Conservation (phyloP, 2,888 invertebrate genomes). For the Urechis unicinctus region DNA sequence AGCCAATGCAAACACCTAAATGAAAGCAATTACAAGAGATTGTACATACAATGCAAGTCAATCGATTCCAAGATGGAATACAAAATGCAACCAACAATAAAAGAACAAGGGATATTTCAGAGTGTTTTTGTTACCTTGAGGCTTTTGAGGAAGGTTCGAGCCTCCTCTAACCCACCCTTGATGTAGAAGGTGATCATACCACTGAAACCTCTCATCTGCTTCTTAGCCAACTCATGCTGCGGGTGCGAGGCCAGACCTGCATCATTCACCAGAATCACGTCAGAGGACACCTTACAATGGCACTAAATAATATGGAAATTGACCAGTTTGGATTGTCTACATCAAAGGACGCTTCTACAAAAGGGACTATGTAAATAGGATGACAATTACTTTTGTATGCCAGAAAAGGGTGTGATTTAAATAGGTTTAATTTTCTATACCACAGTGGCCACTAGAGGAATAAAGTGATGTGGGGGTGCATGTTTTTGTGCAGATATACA, state of each 20-base stretch:
- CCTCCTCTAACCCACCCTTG: conserved; percentile 42
- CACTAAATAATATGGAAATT: no score
- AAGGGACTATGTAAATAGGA: no score
- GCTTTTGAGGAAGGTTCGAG: conserved; percentile 36
- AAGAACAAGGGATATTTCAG: not conserved
- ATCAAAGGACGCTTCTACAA: no score
- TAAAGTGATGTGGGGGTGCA: no score
- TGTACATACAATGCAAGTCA: not conserved
- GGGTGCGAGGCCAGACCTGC: conserved; percentile 41
- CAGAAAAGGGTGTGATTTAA: no score
- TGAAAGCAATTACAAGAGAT: not conserved
- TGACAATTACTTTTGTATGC: no score
- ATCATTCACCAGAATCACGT: no score
- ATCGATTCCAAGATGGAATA: not conserved
- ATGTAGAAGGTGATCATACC: conserved; percentile 50
- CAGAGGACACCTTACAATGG: no score
- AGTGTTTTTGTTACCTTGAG: conserved; percentile 33
- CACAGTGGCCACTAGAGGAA: no score
- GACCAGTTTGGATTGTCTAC: no score
- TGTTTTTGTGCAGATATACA: no score
- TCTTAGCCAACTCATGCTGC: conserved; percentile 44
- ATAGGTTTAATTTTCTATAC: no score
- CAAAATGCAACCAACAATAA: not conserved
- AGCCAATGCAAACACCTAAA: conserved; percentile 48
- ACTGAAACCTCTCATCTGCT: conserved; percentile 49